These are phyloP conservation scores for Euzophera pinguis DNA, from an alignment of 2,888 invertebrate species.

Conservation along the genomic window DNA sequence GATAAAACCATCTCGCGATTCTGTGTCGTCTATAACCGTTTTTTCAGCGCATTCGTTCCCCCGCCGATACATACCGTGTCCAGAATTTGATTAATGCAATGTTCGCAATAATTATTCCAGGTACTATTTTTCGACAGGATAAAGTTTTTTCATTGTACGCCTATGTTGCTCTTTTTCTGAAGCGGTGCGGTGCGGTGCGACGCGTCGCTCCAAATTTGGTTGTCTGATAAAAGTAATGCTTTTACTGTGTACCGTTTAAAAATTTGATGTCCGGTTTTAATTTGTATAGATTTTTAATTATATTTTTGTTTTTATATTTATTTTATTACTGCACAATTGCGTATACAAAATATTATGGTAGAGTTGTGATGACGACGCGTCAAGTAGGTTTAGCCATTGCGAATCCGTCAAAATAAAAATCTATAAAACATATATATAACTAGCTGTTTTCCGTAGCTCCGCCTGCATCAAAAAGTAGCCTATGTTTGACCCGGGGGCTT, in stretches of 20 bases:
- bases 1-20: constrained; percentile 18
- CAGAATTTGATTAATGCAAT: constrained; percentile 80
- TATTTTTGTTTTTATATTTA: neutral
- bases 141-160: constrained; percentile 56
- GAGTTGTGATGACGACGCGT: too few relatives aligned
- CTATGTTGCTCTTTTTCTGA: constrained; percentile 37
- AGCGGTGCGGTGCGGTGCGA: constrained; percentile 25
- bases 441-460: too few relatives aligned
- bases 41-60: constrained; percentile 74
- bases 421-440: too few relatives aligned
- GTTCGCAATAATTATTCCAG: constrained; percentile 78
- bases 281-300: neutral
- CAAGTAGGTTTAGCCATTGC: too few relatives aligned
- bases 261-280: neutral
- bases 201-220: constrained; percentile 18
- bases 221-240: neutral
- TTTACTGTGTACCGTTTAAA: neutral
- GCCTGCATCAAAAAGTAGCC: too few relatives aligned
- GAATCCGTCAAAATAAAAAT: too few relatives aligned
- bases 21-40: constrained; percentile 58
- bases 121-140: constrained; percentile 76
- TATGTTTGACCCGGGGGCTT: too few relatives aligned
- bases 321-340: too few relatives aligned
- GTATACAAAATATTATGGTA: too few relatives aligned
- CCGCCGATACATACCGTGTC: constrained; percentile 60